These are phyloP conservation scores for Trachurus trachurus DNA, from an alignment of 2,797 vertebrate species.

Conservation along the genomic window DNA sequence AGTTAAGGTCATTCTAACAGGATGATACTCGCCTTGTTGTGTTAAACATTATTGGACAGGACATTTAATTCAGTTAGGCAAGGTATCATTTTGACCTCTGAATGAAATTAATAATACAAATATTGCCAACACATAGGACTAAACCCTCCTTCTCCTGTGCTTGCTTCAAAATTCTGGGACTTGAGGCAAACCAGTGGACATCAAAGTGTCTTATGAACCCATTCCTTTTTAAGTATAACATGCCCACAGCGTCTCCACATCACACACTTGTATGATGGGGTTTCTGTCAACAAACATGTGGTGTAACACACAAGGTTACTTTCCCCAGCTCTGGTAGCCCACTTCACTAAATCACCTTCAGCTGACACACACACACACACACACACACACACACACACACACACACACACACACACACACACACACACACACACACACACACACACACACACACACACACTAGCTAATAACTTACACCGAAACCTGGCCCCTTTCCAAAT, in stretches of 20 bases:
- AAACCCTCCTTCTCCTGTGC: not conserved
- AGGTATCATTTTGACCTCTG: slow-evolving; percentile 13
- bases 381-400: too few relatives aligned
- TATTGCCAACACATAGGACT: slow-evolving; percentile 6
- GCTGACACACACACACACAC: not conserved
- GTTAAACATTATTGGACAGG: slow-evolving; percentile 1
- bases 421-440: not conserved
- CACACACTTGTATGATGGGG: slow-evolving; percentile 44
- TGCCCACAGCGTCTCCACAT: slow-evolving; percentile 50
- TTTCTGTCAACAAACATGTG: slow-evolving; percentile 50
- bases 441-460: not conserved
- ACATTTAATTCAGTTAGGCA: slow-evolving; percentile 10
- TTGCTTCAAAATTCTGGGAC: slow-evolving; percentile 29
- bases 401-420: not conserved
- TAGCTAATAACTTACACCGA: not conserved
- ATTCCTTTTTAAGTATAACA: slow-evolving; percentile 43
- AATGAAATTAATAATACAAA: slow-evolving; percentile 34
- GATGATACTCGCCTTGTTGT: not conserved
- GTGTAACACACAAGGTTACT: slow-evolving; percentile 5
- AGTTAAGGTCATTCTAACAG: slow-evolving; percentile 35
- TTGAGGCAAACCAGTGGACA: slow-evolving; percentile 57
- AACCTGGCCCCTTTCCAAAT: not conserved
- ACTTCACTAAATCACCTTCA: not conserved
- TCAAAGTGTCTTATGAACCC: slow-evolving; percentile 60
- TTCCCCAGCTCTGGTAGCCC: not conserved